A percentile compares a stretch with the other conserved stretches of the same genome.
Conservation (phyloP, 2,113 vertebrate genomes). For the Sylvilagus bachmani region DNA sequence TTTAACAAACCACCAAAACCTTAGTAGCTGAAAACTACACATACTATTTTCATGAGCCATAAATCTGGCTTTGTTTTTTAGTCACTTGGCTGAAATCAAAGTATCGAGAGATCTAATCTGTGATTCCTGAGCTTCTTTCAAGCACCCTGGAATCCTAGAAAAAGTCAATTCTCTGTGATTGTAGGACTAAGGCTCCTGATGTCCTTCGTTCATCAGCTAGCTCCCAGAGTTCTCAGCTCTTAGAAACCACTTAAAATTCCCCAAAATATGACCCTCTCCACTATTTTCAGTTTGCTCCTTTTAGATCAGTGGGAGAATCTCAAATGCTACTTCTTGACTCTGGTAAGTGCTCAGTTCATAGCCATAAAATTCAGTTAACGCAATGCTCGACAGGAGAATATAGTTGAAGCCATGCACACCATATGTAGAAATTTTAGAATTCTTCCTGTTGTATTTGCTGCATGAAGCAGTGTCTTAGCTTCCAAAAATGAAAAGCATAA, state of each 20-base stretch:
- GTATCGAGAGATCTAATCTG: background rate
- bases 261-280: background rate
- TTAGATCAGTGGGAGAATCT: background rate
- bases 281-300: background rate
- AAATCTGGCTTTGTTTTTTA: background rate
- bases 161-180: background rate
- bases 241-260: background rate
- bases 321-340: background rate
- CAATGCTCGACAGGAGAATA: background rate
- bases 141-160: background rate
- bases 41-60: background rate
- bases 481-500: background rate
- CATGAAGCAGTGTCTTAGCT: background rate
- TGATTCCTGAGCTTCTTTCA: background rate
- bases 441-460: background rate
- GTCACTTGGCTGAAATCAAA: background rate
- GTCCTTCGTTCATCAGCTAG: background rate
- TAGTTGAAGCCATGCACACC: background rate
- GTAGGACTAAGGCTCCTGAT: background rate
- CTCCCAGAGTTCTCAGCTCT: background rate
- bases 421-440: background rate
- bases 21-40: background rate
- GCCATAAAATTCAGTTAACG: background rate
- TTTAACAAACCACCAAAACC: background rate
- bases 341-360: background rate